Conservation (phyloP, 2,113 vertebrate species). For the Albula goreensis region DNA sequence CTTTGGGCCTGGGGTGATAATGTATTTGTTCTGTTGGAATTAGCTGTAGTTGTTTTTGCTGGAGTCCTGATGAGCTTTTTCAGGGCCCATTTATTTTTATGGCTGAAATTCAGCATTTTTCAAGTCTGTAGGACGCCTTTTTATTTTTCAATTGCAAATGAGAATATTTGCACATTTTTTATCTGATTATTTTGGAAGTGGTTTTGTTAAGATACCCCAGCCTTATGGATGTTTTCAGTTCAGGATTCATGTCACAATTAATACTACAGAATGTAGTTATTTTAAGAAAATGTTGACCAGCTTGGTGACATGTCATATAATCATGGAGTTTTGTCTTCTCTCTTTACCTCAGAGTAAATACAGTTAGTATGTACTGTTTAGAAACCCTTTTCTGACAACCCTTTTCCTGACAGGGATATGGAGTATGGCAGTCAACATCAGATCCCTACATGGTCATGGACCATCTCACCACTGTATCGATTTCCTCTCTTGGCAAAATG, state of each 20-base stretch:
- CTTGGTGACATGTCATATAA: no score
- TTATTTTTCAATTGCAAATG: neutral
- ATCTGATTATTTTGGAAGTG: neutral
- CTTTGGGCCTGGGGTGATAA: neutral
- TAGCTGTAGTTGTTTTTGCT: neutral
- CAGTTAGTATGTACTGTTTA: no score
- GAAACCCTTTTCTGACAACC: no score
- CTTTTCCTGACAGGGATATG: neutral
- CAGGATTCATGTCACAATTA: no score
- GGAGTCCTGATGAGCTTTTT: neutral
- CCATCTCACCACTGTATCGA: neutral
- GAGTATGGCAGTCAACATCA: slow-evolving; percentile 14
- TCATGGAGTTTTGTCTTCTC: no score
- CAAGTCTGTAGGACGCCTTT: neutral
- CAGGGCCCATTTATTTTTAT: slow-evolving; percentile 1
- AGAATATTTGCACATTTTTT: neutral
- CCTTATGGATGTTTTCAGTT: neutral
- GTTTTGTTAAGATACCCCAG: neutral
- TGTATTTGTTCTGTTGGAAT: neutral
- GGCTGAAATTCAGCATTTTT: neutral
- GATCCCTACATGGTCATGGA: slow-evolving; percentile 19
- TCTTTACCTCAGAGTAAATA: no score
- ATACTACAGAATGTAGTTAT: no score
- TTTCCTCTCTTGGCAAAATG: neutral
- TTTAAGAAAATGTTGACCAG: no score